These are phyloP conservation scores for Artibeus lituratus DNA, from an alignment of 2,797 vertebrate species.

Conservation along the genomic window DNA sequence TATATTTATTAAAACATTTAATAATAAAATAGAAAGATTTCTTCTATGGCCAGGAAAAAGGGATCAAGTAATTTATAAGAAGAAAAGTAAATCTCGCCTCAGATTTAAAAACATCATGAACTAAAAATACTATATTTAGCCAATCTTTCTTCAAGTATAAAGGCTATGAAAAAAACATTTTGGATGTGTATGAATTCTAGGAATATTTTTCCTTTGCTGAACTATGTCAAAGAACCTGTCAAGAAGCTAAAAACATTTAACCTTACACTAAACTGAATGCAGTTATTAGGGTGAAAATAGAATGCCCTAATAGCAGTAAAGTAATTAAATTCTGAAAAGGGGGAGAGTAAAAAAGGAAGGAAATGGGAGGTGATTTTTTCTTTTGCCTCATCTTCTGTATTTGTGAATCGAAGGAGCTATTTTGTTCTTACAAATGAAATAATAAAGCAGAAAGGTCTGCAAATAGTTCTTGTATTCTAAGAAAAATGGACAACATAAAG, in stretches of 20 bases:
- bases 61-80: not conserved
- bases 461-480: not conserved
- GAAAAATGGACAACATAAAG: not conserved
- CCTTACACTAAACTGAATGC: not conserved
- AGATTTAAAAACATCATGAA: not conserved
- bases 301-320: not conserved
- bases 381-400: not conserved
- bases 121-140: not conserved
- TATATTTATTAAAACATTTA: not conserved
- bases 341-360: not conserved
- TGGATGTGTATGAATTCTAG: not conserved
- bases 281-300: not conserved
- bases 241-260: not conserved
- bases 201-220: not conserved
- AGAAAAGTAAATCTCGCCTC: not conserved
- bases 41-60: not conserved
- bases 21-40: not conserved
- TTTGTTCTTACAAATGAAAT: not conserved
- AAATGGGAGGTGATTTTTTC: not conserved
- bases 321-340: not conserved
- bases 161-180: not conserved
- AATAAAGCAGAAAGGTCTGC: not conserved
- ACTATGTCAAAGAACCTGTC: not conserved
- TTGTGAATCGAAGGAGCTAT: not conserved
- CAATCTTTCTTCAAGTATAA: not conserved